Evolutionary conservation across 2,113 vertebrate genomes (phyloP).

Genomic region (Alligator mississippiensis): DNA sequence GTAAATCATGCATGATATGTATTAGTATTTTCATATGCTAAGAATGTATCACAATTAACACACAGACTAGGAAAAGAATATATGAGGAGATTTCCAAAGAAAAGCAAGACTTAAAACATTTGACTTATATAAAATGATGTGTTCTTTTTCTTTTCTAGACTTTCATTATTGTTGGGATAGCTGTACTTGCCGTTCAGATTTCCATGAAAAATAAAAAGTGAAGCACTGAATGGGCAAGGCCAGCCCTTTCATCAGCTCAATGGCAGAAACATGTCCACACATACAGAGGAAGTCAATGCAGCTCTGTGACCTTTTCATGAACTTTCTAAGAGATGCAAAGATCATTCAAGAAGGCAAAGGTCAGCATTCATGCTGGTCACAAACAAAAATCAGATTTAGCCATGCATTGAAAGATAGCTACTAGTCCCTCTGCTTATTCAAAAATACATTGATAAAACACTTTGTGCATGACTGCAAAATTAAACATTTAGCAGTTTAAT

Average conservation of each 20-base stretch:
- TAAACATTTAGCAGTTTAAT: slow-evolving; percentile 17
- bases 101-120: slow-evolving; percentile 11
- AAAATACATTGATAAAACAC: slow-evolving; percentile 49
- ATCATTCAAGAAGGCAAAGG: slow-evolving; percentile 89
- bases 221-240: slow-evolving; percentile 12
- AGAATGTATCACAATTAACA: slow-evolving; percentile 25
- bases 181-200: slow-evolving; percentile 48
- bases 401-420: slow-evolving; percentile 77
- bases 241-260: slow-evolving; percentile 69
- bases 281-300: slow-evolving; percentile 74
- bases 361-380: slow-evolving; percentile 89
- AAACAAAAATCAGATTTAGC: slow-evolving; percentile 91
- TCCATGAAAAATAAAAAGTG: slow-evolving; percentile 26
- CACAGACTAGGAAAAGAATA: slow-evolving; percentile 9
- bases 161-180: slow-evolving; percentile 36
- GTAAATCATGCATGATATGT: not conserved
- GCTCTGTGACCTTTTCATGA: slow-evolving; percentile 91
- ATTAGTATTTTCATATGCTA: not conserved
- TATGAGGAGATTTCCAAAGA: not conserved
- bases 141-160: slow-evolving; percentile 57
- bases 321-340: slow-evolving; percentile 88
- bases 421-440: slow-evolving; percentile 14
- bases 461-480: not conserved
- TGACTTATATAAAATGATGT: not conserved
- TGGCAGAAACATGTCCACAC: slow-evolving; percentile 79